phyloP scores from a whole-genome alignment of 2,888 invertebrate species.

The Philhelius pedissequus region DNA sequence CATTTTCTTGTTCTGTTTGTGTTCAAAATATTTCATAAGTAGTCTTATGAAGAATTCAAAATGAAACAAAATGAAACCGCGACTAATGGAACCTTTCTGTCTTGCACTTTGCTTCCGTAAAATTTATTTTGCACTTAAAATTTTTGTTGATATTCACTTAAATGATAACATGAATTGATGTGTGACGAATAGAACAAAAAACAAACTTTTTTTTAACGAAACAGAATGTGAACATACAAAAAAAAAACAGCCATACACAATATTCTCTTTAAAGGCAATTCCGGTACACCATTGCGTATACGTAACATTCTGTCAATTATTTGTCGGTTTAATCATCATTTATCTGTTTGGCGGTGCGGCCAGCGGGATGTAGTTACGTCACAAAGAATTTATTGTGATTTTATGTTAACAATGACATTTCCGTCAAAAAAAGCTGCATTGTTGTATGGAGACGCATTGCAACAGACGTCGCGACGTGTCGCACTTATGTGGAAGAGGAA shows the following conservation, averaged over 20 bases:
- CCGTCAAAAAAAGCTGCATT: constrained; percentile 30
- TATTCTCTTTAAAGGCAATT: not conserved
- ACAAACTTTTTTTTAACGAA: not conserved
- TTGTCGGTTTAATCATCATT: not conserved
- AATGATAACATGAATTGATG: not conserved
- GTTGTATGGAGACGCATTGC: not conserved
- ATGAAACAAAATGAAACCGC: not conserved
- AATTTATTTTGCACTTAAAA: not conserved
- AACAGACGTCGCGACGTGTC: not conserved
- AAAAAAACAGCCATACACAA: not conserved
- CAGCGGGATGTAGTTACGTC: not conserved
- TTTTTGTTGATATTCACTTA: not conserved
- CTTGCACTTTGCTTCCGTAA: not conserved
- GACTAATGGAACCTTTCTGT: constrained; percentile 15
- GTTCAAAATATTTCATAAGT: not conserved
- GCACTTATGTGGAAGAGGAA: not conserved
- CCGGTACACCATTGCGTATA: constrained; percentile 1
- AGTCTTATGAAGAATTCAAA: not conserved
- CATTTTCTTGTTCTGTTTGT: not conserved
- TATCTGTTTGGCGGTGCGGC: not conserved
- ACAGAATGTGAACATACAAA: not conserved
- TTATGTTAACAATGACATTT: constrained; percentile 37
- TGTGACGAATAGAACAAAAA: not conserved
- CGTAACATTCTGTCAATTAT: constrained; percentile 11
- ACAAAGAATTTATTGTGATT: constrained; percentile 33